phyloP scores from a whole-genome alignment of 2,113 vertebrate species.

The Argyrosomus japonicus region DNA sequence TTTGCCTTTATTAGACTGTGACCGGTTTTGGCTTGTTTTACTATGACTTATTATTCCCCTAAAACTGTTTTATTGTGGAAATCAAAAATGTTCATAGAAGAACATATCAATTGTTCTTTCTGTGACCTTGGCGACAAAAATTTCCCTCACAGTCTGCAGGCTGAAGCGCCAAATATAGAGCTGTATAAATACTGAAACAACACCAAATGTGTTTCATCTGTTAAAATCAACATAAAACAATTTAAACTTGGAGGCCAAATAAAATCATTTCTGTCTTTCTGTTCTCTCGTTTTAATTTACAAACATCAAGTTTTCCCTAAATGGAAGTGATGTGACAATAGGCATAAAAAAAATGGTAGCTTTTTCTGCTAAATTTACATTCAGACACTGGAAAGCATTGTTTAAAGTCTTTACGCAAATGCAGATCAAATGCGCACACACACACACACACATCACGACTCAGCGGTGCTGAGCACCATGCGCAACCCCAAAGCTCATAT shows the following conservation, averaged over 20 bases:
- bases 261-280: background rate
- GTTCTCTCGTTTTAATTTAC: background rate
- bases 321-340: background rate
- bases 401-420: slow-evolving; percentile 47
- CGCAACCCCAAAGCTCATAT: slow-evolving; percentile 75
- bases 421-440: slow-evolving; percentile 36
- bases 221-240: background rate
- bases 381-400: slow-evolving; percentile 24
- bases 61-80: background rate
- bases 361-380: slow-evolving; percentile 14
- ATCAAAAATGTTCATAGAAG: background rate
- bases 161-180: background rate
- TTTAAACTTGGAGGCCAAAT: background rate
- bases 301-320: background rate
- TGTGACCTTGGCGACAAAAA: background rate
- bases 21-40: background rate
- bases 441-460: slow-evolving; percentile 31
- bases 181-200: background rate
- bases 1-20: background rate
- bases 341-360: background rate
- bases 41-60: background rate
- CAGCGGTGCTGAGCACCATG: slow-evolving; percentile 64
- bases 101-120: background rate
- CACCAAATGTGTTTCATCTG: background rate
- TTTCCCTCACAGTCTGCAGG: background rate